Conservation (phyloP, 2,113 vertebrate genomes). For the Eptesicus fuscus region DNA sequence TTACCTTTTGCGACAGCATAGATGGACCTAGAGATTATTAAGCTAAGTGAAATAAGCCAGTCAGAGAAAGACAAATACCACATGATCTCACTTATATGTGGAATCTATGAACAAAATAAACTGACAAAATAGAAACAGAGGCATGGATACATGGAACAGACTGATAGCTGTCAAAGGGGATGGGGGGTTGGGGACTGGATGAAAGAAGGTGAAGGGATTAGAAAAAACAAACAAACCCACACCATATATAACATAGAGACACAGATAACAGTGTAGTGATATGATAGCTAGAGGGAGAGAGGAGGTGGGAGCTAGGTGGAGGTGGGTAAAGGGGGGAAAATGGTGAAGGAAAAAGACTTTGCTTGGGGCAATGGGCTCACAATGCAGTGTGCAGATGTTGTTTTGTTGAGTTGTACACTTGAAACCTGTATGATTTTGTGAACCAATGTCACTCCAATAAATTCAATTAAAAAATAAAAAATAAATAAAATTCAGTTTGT, state of each 20-base stretch:
- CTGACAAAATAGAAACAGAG: background rate
- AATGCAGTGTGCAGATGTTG: background rate
- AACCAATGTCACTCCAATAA: background rate
- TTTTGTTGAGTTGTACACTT: background rate
- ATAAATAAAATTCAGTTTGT: conserved; percentile 50
- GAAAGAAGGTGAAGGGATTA: background rate
- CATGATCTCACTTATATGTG: background rate
- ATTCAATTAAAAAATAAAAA: background rate
- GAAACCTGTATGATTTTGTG: background rate
- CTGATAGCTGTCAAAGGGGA: background rate
- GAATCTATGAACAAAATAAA: background rate
- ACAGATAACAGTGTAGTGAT: background rate
- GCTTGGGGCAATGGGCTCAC: background rate
- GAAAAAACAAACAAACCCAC: background rate
- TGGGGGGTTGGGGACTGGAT: background rate
- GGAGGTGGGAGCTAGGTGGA: background rate
- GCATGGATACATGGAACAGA: background rate
- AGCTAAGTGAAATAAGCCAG: background rate
- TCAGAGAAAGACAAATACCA: background rate
- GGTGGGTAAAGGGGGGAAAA: background rate
- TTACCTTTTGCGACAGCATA: background rate
- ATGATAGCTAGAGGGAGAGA: background rate
- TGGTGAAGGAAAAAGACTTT: background rate
- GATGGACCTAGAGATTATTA: background rate
- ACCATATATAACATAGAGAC: background rate